phyloP scores from a whole-genome alignment of 2,888 invertebrate species.

The Bombylius discolor region DNA sequence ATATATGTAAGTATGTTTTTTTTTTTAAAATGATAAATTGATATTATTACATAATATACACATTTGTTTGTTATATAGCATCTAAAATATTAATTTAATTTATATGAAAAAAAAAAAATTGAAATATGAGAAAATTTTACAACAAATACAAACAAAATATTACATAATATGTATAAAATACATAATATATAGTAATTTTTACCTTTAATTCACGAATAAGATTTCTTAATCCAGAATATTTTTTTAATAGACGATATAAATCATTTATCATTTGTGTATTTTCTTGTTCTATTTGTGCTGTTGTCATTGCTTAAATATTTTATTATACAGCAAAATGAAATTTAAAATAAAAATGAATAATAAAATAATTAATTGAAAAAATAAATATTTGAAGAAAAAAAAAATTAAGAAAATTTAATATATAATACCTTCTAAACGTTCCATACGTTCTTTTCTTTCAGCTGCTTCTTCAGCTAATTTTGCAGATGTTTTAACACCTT shows the following conservation, averaged over 20 bases:
- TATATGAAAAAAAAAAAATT: no score
- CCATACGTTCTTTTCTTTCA: constrained; percentile 69
- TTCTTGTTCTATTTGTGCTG: constrained; percentile 81
- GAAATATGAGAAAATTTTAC: background rate
- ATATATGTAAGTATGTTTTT: no score
- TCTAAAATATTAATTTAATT: no score
- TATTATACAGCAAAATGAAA: background rate
- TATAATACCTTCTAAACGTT: constrained; percentile 69
- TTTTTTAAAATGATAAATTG: no score
- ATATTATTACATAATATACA: no score
- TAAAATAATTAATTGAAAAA: no score
- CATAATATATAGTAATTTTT: constrained; percentile 8
- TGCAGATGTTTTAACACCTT: constrained; percentile 75
- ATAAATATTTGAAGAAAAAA: no score
- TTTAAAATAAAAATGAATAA: no score
- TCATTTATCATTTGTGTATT: constrained; percentile 92
- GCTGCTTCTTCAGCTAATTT: constrained; percentile 78
- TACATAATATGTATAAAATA: background rate
- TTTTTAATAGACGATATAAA: constrained; percentile 79
- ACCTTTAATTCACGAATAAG: constrained; percentile 81
- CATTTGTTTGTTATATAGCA: no score
- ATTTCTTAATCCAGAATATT: constrained; percentile 79
- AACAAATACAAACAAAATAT: background rate
- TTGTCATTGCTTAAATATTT: constrained; percentile 63
- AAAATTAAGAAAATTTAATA: no score